A percentile compares a stretch with the other conserved stretches of the same genome.
Conservation (phyloP, 1,140 invertebrate genomes). For the Steinernema khuongi region DNA sequence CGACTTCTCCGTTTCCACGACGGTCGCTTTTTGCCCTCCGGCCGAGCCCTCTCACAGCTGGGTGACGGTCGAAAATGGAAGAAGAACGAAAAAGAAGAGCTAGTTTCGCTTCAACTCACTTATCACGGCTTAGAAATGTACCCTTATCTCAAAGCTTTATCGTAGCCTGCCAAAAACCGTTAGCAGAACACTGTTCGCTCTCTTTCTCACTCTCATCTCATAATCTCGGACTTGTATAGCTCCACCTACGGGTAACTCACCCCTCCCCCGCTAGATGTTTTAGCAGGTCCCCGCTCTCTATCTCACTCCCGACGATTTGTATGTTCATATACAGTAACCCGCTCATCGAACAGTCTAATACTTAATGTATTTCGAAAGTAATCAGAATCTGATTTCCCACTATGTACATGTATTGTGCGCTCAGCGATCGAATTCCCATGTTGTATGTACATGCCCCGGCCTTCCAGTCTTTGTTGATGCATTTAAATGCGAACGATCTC, state of each 20-base stretch:
- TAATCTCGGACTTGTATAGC: neutral
- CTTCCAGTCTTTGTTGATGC: no score
- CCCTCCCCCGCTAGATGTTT: neutral
- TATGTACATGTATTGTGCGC: neutral
- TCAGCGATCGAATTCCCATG: neutral
- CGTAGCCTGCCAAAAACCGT: neutral
- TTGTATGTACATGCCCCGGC: no score
- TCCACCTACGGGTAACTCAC: neutral
- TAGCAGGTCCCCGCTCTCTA: neutral
- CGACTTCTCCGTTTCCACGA: no score
- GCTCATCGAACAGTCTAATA: neutral
- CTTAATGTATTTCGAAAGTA: conserved; percentile 11
- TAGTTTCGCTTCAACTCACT: neutral
- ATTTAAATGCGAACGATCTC: conserved; percentile 15
- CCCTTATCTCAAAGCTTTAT: neutral
- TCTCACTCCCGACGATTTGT: conserved; percentile 9
- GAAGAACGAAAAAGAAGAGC: neutral
- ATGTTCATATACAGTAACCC: neutral
- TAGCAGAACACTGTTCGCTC: neutral
- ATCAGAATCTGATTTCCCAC: conserved; percentile 2
- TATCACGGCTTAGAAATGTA: neutral
- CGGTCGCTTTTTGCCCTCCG: no score
- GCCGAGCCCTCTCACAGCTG: no score
- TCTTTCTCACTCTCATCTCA: neutral
- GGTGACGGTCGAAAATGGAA: neutral